Conservation (phyloP, 2,888 invertebrate species). For the Crepidodera aurea region DNA sequence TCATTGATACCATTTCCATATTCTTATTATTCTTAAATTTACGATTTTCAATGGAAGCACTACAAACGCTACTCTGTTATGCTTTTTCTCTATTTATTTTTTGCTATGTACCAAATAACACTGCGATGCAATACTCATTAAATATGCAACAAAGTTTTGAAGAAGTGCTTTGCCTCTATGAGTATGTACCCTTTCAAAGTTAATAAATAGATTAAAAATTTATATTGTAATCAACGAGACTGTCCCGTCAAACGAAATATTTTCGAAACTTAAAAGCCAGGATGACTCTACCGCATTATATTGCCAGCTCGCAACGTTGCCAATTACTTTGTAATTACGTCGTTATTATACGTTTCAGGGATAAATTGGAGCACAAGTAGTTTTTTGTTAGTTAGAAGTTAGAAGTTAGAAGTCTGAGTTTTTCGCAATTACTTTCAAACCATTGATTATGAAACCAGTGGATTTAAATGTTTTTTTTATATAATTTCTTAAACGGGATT, state of each 20-base stretch:
- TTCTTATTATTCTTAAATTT: no score
- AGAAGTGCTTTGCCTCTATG: not conserved
- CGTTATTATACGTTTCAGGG: not conserved
- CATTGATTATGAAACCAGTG: no score
- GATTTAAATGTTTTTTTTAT: no score
- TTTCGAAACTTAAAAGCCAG: constrained; percentile 8
- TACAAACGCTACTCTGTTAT: not conserved
- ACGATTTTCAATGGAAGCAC: not conserved
- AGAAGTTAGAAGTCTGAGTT: no score
- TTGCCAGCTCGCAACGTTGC: not conserved
- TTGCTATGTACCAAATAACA: not conserved
- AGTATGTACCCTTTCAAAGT: constrained; percentile 14
- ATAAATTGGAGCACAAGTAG: not conserved
- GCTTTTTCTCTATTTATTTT: not conserved
- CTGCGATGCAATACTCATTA: not conserved
- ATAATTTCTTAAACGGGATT: no score
- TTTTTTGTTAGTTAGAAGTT: no score
- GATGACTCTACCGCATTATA: not conserved
- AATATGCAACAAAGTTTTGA: constrained; percentile 1
- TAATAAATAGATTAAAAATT: constrained; percentile 31
- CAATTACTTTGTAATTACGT: not conserved
- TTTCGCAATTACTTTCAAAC: no score
- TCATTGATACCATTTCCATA: no score
- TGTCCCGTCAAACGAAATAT: constrained; percentile 21
- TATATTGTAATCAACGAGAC: constrained; percentile 28